phyloP scores from a whole-genome alignment of 23 tunicate genomes.

The Botrylloides violaceus region DNA sequence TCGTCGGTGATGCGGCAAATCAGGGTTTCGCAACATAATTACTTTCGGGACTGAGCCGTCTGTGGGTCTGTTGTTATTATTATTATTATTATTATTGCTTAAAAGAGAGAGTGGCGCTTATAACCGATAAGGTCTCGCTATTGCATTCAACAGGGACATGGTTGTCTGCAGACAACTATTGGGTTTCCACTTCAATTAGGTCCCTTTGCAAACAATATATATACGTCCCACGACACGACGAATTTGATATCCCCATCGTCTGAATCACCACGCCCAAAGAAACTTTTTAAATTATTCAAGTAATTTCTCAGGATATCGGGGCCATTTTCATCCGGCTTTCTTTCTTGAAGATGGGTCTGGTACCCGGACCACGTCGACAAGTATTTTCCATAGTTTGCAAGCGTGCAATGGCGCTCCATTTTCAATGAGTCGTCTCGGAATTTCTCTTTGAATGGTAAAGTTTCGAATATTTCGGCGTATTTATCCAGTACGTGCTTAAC shows the following conservation, averaged over 20 bases:
- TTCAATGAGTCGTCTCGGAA: conserved; percentile 1
- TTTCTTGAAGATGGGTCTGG: conserved; percentile 14
- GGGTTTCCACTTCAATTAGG: too few relatives aligned
- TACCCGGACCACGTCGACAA: conserved; percentile 46
- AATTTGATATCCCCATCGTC: background rate
- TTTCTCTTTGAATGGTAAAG: conserved; percentile 12
- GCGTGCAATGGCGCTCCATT: conserved; percentile 1
- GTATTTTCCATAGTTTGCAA: background rate
- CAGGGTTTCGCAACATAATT: too few relatives aligned
- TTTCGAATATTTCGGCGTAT: conserved; percentile 21
- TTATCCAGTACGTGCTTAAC: conserved; percentile 20
- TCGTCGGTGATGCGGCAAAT: too few relatives aligned
- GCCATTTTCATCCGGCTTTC: background rate
- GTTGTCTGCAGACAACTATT: too few relatives aligned
- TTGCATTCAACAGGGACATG: too few relatives aligned
- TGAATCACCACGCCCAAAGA: too few relatives aligned
- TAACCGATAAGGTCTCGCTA: too few relatives aligned
- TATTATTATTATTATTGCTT: too few relatives aligned
- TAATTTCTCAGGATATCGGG: conserved; percentile 6
- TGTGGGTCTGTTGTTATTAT: too few relatives aligned
- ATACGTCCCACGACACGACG: background rate
- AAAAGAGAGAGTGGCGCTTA: too few relatives aligned
- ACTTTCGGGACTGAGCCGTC: too few relatives aligned
- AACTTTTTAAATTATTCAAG: conserved; percentile 4
- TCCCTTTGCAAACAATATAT: background rate